phyloP scores from a whole-genome alignment of 2,888 invertebrate species.

The Eurytoma californica region DNA sequence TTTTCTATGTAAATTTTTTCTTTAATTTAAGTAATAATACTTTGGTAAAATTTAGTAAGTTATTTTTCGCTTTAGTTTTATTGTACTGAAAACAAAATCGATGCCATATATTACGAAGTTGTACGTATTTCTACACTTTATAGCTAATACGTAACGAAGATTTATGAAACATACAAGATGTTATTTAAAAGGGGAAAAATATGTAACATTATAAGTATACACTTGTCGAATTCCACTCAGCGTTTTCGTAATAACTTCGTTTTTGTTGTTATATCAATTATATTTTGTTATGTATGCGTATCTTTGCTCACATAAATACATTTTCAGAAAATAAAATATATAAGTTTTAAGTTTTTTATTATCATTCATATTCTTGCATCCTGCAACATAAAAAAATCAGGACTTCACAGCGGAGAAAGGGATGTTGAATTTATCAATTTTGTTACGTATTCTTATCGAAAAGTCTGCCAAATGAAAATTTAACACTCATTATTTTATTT shows the following conservation, averaged over 20 bases:
- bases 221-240: conserved; percentile 31
- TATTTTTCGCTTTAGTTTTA: conserved; percentile 34
- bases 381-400: too few species aligned
- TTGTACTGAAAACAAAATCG: conserved; percentile 19
- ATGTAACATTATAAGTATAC: conserved; percentile 20
- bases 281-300: conserved; percentile 52
- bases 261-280: conserved; percentile 52
- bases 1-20: conserved; percentile 15
- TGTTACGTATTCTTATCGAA: too few species aligned
- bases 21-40: background rate
- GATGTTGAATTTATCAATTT: too few species aligned
- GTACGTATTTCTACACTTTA: conserved; percentile 39
- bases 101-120: conserved; percentile 51
- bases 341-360: conserved; percentile 38
- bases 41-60: conserved; percentile 18
- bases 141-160: conserved; percentile 27
- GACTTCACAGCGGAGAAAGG: too few species aligned
- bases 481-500: too few species aligned
- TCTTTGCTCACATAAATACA: conserved; percentile 48
- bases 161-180: conserved; percentile 26
- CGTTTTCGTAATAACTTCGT: conserved; percentile 40
- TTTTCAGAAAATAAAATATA: conserved; percentile 47
- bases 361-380: background rate
- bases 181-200: conserved; percentile 22
- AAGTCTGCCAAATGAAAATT: too few species aligned